Conservation (phyloP, 2,888 invertebrate genomes). For the Heliconius ethilla region DNA sequence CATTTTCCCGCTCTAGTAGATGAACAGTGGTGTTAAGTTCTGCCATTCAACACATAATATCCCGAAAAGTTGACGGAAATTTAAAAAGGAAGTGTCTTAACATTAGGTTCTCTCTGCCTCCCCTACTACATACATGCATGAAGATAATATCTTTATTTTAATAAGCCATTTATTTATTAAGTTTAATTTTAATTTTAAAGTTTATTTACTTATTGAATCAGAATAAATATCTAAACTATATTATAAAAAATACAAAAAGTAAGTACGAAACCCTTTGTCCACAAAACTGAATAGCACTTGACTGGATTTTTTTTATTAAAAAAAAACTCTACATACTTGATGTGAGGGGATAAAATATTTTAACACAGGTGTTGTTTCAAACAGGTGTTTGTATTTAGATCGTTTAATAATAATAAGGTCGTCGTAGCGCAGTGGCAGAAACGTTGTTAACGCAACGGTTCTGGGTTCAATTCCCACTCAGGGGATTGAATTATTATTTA, state of each 20-base stretch:
- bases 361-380: conserved; percentile 71
- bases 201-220: no score
- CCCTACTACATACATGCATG: no score
- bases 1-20: not conserved
- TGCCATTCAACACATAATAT: no score
- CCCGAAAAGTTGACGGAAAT: not conserved
- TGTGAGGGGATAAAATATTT: conserved; percentile 56
- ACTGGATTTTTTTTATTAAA: conserved; percentile 13
- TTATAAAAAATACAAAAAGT: not conserved
- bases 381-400: conserved; percentile 62
- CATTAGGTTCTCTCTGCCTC: no score
- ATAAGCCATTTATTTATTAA: no score
- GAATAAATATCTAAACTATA: not conserved
- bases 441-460: no score
- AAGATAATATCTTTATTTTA: no score
- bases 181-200: no score
- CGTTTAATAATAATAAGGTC: conserved; percentile 20
- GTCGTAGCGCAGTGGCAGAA: no score
- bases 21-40: not conserved
- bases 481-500: no score
- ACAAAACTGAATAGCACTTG: not conserved
- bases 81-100: no score
- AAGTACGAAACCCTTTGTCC: not conserved
- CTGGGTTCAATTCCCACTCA: no score
- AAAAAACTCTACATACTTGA: conserved; percentile 42